Percentiles rank a stretch among this genome's conserved stretches.
Conservation (phyloP, 30 jellyfish, hydroid and myxozoan genomes). For the Phacellophora camtschatica region DNA sequence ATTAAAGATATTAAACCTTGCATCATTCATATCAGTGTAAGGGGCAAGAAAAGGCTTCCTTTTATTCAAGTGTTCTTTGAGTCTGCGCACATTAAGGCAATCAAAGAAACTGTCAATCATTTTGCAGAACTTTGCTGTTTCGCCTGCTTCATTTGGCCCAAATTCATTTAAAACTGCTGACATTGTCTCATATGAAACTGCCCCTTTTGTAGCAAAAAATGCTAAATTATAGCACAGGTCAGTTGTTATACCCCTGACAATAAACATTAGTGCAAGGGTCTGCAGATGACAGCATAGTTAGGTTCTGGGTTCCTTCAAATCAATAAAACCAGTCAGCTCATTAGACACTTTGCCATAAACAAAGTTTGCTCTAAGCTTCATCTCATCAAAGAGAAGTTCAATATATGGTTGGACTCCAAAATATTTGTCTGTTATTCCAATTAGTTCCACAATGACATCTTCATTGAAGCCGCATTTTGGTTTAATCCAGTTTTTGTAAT, state of each 20-base stretch:
- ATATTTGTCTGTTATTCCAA: no score
- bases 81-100: conserved; percentile 49
- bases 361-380: no score
- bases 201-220: conserved; percentile 39
- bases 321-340: no score
- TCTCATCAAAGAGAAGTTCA: no score
- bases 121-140: conserved; percentile 50
- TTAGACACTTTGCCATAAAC: no score
- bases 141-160: conserved; percentile 62
- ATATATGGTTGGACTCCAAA: no score
- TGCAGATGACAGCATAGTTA: no score
- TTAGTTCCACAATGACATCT: no score
- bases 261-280: no score
- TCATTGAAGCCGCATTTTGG: no score
- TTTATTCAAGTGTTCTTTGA: background rate
- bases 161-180: conserved; percentile 11
- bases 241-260: background rate
- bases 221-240: conserved; percentile 21
- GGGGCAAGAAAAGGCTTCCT: conserved; percentile 47
- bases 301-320: no score
- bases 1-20: conserved; percentile 36
- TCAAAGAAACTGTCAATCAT: conserved; percentile 57
- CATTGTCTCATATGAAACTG: conserved; percentile 56
- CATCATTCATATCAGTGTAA: conserved; percentile 11
- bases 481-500: no score